Conservation (phyloP, 2,797 vertebrate species). For the Crypturellus tataupa region DNA sequence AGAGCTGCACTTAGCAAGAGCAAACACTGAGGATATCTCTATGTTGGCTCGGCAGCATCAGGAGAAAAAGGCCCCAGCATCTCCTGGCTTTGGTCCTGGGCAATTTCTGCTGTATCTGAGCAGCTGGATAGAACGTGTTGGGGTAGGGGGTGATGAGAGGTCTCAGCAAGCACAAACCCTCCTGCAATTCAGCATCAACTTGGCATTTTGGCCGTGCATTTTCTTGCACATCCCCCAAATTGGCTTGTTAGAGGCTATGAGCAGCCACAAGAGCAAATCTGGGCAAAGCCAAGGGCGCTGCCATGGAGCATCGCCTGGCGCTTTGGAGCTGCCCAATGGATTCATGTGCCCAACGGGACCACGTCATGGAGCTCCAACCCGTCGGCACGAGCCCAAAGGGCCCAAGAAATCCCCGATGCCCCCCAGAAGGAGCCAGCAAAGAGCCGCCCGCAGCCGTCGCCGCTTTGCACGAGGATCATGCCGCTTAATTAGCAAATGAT, state of each 20-base stretch:
- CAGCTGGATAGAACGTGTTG: not conserved
- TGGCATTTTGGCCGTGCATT: not conserved
- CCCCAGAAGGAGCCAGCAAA: too few species aligned
- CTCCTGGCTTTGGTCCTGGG: not conserved
- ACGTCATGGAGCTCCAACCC: too few species aligned
- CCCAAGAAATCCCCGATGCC: too few species aligned
- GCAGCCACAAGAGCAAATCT: not conserved
- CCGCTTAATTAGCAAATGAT: constrained; percentile 76
- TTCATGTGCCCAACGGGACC: too few species aligned
- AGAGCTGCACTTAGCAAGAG: constrained; percentile 38
- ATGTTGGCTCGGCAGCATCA: accelerated
- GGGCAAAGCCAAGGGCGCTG: not conserved
- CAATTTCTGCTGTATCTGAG: not conserved
- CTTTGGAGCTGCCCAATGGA: not conserved
- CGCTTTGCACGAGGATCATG: constrained; percentile 64
- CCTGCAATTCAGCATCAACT: not conserved
- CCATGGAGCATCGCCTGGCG: not conserved
- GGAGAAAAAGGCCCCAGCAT: not conserved
- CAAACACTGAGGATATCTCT: not conserved
- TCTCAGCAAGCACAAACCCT: not conserved
- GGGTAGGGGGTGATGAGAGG: not conserved
- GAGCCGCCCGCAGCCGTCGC: too few species aligned
- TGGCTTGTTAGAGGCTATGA: too few species aligned
- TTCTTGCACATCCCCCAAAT: not conserved
- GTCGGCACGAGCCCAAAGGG: too few species aligned